Percentiles rank a stretch among this genome's conserved stretches.
These are phyloP conservation scores for Metalampra italica DNA, from an alignment of 2,888 invertebrate genomes.

Conservation along the genomic window DNA sequence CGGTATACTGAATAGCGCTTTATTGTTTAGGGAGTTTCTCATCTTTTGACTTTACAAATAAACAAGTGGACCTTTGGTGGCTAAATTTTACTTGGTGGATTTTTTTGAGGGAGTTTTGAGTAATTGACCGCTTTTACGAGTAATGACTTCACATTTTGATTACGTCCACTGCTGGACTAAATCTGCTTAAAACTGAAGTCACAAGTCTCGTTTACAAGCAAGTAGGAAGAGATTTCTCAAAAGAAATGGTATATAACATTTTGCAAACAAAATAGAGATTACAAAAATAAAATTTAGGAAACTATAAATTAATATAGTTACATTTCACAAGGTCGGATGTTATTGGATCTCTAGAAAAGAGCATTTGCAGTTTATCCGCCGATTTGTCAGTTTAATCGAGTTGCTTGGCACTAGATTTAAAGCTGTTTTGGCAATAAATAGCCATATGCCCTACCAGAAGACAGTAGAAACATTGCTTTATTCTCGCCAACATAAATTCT, in stretches of 20 bases:
- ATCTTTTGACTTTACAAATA: slow-evolving; percentile 2
- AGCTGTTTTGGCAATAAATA: not conserved
- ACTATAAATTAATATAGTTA: no score
- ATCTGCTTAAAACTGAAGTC: no score
- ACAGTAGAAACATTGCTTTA: not conserved
- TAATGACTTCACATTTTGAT: no score
- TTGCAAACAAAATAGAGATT: no score
- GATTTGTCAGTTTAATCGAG: not conserved
- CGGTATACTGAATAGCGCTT: not conserved
- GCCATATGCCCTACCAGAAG: not conserved
- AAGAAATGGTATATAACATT: no score
- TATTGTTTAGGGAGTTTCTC: slow-evolving; percentile 1
- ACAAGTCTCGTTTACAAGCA: no score
- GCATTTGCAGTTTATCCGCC: not conserved
- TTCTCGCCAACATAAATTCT: not conserved
- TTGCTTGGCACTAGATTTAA: not conserved
- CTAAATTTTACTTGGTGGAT: not conserved
- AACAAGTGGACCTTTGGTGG: not conserved
- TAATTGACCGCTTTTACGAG: no score
- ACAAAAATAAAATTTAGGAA: no score
- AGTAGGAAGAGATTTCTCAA: no score
- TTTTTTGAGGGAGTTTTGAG: not conserved
- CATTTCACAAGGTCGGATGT: not conserved
- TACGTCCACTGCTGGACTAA: no score
- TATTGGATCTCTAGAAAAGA: not conserved